A percentile compares a stretch with the other conserved stretches of the same genome.
Evolutionary conservation across 2,113 vertebrate species (phyloP).

Genomic region (Nannobrachium achirus): DNA sequence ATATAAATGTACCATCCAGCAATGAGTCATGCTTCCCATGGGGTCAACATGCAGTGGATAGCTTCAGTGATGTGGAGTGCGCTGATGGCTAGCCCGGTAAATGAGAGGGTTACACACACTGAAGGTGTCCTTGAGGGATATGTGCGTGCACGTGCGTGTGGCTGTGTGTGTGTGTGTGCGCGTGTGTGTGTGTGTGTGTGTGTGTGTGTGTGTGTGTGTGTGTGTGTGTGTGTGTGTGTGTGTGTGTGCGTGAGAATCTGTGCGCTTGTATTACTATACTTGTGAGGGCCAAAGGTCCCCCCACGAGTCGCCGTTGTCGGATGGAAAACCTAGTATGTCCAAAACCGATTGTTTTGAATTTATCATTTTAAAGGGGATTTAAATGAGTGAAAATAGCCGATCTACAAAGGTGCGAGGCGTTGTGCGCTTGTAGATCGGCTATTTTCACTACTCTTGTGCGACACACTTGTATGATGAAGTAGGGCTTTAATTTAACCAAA

Average conservation of each 20-base stretch:
- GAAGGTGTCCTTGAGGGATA: slow-evolving; percentile 74
- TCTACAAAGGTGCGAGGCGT: no score
- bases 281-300: no score
- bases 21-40: slow-evolving; percentile 33
- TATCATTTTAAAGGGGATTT: no score
- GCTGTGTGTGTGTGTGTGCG: not conserved
- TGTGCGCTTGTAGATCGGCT: no score
- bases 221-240: slow-evolving; percentile 2
- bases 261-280: not conserved
- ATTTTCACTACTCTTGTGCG: no score
- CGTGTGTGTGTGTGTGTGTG: slow-evolving; percentile 11
- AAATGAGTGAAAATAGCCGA: no score
- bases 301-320: no score
- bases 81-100: slow-evolving; percentile 50
- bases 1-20: slow-evolving; percentile 35
- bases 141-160: slow-evolving; percentile 11
- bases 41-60: slow-evolving; percentile 27
- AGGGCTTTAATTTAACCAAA: no score
- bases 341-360: no score
- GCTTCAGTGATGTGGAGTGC: slow-evolving; percentile 10
- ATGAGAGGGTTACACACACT: slow-evolving; percentile 36
- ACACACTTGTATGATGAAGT: no score
- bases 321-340: no score
- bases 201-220: slow-evolving; percentile 6
- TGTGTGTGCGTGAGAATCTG: slow-evolving; percentile 1